Conservation (phyloP, 2,888 invertebrate genomes). For the Iphiclides podalirius region DNA sequence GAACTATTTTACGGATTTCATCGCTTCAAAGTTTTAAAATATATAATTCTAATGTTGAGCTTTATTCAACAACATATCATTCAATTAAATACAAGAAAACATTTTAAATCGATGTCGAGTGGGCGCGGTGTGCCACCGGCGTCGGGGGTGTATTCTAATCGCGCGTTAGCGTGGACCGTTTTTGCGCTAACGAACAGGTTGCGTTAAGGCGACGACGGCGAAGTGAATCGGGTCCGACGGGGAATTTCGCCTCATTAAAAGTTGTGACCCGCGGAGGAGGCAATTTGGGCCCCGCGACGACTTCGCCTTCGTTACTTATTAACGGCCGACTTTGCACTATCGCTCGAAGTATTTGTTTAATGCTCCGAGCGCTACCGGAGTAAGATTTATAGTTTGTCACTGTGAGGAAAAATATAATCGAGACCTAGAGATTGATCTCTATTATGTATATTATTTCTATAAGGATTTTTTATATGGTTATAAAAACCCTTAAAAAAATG, state of each 20-base stretch:
- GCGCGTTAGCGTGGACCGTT: conserved; percentile 77
- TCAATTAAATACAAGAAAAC: too few species aligned
- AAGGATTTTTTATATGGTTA: too few species aligned
- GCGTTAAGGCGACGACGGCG: conserved; percentile 72
- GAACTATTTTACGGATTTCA: too few species aligned
- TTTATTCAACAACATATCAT: too few species aligned
- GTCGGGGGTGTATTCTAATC: conserved; percentile 74
- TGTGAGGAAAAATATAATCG: too few species aligned
- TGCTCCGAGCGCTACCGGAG: conserved; percentile 1
- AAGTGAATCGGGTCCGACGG: conserved; percentile 60
- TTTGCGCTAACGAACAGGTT: conserved; percentile 79
- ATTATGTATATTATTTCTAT: too few species aligned
- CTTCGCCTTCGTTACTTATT: conserved; percentile 64
- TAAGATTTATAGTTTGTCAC: too few species aligned
- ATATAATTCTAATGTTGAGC: too few species aligned
- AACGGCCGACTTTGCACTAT: conserved; percentile 68
- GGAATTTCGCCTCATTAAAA: conserved; percentile 80
- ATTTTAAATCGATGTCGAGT: too few species aligned
- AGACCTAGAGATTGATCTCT: too few species aligned
- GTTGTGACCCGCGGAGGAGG: conserved; percentile 75
- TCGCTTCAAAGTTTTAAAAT: too few species aligned
- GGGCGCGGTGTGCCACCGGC: conserved; percentile 52
- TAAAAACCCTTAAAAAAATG: too few species aligned
- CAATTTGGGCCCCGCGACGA: conserved; percentile 68
- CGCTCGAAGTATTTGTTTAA: conserved; percentile 28